Base-by-base conservation (phyloP, 2,797 vertebrate genomes). In the Chromobotia macracanthus region DNA sequence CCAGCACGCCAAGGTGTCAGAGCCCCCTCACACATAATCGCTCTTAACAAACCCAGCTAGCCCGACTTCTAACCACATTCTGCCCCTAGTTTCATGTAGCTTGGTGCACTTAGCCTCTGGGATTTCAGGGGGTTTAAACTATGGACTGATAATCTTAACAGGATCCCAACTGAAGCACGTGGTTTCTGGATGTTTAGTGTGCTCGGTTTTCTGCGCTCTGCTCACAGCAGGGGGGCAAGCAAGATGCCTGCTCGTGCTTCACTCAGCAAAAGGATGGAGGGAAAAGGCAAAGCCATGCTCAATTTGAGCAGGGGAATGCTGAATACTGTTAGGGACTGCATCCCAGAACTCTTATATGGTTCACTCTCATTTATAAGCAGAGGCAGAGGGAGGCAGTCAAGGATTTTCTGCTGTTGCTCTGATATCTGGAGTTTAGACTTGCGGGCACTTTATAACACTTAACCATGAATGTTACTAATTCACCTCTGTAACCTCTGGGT, bases 11-110 rank as follows among this genome's bases (percentile, higher is more conserved):
- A 31, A 81, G 68, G 81, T 89, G 86, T 87, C 86, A 86, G 64
- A 80, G 76, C 65, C 77, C 80, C 55, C 67, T 90, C 83, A 88
- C 69, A 76, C 72, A 84, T 89, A 89, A 89, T 84, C 35, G 13
- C 48, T 78, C 41, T 46, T 87, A 87, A 87, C 8, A 75, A 85
- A 75, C 75, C 58, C 48, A 19, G 9, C 2, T 6, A 68, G 56
- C 19, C 19, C 18, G 2, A 1, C 25, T 68, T 64, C 48, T 55
- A 18, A 67, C 46, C 75, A 11, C 73, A 68, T 75, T 75, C 23
- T 19, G 16, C 35, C 51, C 16, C 10, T 68, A 69, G 60, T 70
- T 79, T 63, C 28, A 23, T 2, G 19, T 56, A 38, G 58, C 68
- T 73, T 80, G 51, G 68, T 38, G 31, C 11, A 35, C 35, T 18